Base-by-base conservation (phyloP, 1,140 invertebrate species). In the Tigriopus japonicus region DNA sequence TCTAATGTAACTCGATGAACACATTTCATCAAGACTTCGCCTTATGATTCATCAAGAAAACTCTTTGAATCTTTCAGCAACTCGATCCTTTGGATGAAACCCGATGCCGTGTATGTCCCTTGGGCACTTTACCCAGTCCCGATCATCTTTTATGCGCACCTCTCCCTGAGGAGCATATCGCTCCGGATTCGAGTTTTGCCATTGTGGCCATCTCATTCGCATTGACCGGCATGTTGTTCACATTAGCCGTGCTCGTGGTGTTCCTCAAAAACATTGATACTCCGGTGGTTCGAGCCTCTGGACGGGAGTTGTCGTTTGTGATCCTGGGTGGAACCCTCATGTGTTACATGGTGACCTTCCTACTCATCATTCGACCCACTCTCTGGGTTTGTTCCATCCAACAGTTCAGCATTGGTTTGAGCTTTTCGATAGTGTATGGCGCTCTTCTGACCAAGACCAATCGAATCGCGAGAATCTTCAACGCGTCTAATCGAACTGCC, bases 391-490 rank as follows among this genome's bases (percentile, higher is more conserved):
- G 76, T 64, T 69, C 70, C 24, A 60, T 72, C 1, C 73, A 74
- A 59, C 70, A 72, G 63, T 69, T 73, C 21, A 78, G 83, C 0
- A 85, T 87, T 6, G 87, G 88, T 5, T 49, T 49, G 45, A 17
- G n/a, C 21, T 94, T 94, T 72, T 86, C 87, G 0, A 82, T 92
- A 0, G 85, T 93, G 12, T 94, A 94, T 71, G 86, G 86, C 0
- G 87, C 90, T 3, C 73, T 95, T 0, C 72, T 94, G 17, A 92
- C 88, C 1, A 92, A 93, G 72, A 93, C 89, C 3, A 92, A 91
- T 74, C 76, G 88, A 35, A 94, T 94, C 63, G 81, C 86, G 2
- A 74, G 90, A 15, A 94, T 95, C 65, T 94, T 95, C 72, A 84
- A 86, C 64, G 85, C 85, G 3, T 84, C 87, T 60, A 86, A 86